Evolutionary conservation across 2,888 invertebrate genomes (phyloP), one percentile per base, ranked within the genome.

Genomic region (Tetanocera ferruginea): DNA sequence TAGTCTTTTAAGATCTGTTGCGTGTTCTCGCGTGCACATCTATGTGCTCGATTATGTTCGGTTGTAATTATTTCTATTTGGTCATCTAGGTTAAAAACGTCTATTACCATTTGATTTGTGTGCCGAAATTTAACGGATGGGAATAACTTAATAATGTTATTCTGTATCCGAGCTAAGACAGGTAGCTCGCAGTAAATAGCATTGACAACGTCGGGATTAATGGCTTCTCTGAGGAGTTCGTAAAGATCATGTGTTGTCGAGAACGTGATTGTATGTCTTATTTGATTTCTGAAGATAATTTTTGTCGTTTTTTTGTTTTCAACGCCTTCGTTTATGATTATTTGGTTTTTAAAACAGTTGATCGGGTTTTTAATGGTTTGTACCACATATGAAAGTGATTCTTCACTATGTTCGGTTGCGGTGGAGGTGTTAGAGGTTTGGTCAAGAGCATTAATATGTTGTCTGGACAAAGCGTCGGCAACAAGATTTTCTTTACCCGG

Each of bases 311-410:
- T n/a, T n/a, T n/a, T n/a, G n/a, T n/a, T n/a, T n/a, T n/a, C n/a
- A n/a, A n/a, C 37, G n/a, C 69, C 34, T 43, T 28, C 78, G 49
- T 82, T 79, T 6, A 82, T 55, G 23, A 83, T 31, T 14, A 82
- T 81, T 57, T 82, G 80, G n/a, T 83, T 82, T 73, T 75, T 62
- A 28, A 81, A 84, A 31, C 82, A 81, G 52, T 83, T 83, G 11
- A 82, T n/a, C 2, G 82, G 82, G 6, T 81, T 83, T 1, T 81
- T 78, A 17, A 76, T 80, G n/a, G 80, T 31, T 34, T 79, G 52
- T n/a, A 52, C n/a, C n/a, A n/a, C n/a, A 52, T n/a, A 52, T n/a
- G 52, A n/a, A 14, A 52, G n/a, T 52, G 52, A 52, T 52, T 52
- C 51, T 51, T 17, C 51, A 17, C 51, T 51, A 17, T 17, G 17